Evolutionary conservation across 30 jellyfish, hydroid and myxozoan genomes (phyloP).

Genomic region (Pseudorhiza aurosa): DNA sequence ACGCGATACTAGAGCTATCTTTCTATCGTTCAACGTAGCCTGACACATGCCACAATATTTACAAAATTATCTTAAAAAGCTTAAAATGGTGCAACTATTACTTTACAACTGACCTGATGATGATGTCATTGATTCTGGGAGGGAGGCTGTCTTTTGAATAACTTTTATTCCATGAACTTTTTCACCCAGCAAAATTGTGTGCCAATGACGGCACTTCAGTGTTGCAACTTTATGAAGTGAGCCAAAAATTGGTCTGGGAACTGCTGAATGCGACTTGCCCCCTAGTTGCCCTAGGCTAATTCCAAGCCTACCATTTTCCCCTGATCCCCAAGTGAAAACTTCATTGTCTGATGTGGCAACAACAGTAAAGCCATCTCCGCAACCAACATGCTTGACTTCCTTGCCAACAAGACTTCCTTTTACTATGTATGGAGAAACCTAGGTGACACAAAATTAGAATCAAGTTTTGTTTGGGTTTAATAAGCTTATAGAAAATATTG

Average conservation of each 20-base stretch:
- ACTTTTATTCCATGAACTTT: conserved; percentile 73
- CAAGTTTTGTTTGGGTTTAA: no score
- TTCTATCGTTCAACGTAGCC: no score
- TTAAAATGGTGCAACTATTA: no score
- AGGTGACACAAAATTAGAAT: no score
- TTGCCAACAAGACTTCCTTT: conserved; percentile 82
- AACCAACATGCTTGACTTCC: conserved; percentile 68
- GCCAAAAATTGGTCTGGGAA: conserved; percentile 94
- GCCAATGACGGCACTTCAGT: conserved; percentile 84
- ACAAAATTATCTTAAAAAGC: no score
- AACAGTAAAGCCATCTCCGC: conserved; percentile 94
- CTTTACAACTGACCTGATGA: conserved; percentile 52
- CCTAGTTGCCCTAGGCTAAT: conserved; percentile 59
- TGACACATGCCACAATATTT: no score
- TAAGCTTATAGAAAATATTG: no score
- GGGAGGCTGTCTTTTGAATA: conserved; percentile 61
- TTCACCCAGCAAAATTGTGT: conserved; percentile 76
- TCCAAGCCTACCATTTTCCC: conserved; percentile 89
- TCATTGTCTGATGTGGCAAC: conserved; percentile 86
- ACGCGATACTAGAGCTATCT: no score
- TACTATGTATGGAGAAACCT: conserved; percentile 80
- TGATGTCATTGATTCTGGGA: conserved; percentile 63
- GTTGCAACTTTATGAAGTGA: conserved; percentile 90
- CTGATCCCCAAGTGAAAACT: conserved; percentile 86
- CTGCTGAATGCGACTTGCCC: conserved; percentile 66